Base-by-base conservation (phyloP, 2,888 invertebrate genomes). In the Agrochola macilenta region DNA sequence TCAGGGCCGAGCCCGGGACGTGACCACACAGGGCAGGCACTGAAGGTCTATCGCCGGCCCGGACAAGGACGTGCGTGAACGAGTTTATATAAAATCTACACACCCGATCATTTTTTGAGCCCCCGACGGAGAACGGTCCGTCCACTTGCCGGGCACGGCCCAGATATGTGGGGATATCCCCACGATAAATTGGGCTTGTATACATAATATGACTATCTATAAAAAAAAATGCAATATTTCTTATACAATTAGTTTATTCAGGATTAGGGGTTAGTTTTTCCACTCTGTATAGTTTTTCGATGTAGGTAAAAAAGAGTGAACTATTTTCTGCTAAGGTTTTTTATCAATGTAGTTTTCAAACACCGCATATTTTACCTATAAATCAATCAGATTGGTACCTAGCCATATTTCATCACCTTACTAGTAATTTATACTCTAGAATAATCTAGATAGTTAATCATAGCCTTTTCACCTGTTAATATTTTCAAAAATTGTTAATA, bases 351-450 rank as follows among this genome's bases (percentile, higher is more conserved):
- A 74, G 75, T 71, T 73, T 73, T 73, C 63, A 79, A 64, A 63
- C 54, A 76, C 64, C 54, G 60, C 70, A 43, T 81, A 76, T 70
- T 84, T 49, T 69, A 77, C 43, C 46, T 65, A 43, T 76, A 81
- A 69, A 60, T 23, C 74, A 30, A 57, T 39, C 17, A n/a, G n/a
- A 17, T 35, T 17, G 5, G 17, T 69, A n/a, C 30, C 30, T 17
- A 63, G 57, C 57, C 46, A 63, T 80, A 80, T 70, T 68, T 71
- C 74, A 79, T 86, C 81, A 85, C 76, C 65, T 81, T 84, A 69
- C 69, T 84, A 83, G 85, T 76, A 69, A 84, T 86, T 78, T 85
- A 83, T 87, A 88, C 84, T 85, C 79, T 85, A 83, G 65, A 64
- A 81, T 89, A 87, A 86, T 83, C 74, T 83, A 84, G 63, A 76